Evolutionary conservation across 2,113 vertebrate genomes (phyloP).

Genomic region (Phalacrocorax pelagicus): DNA sequence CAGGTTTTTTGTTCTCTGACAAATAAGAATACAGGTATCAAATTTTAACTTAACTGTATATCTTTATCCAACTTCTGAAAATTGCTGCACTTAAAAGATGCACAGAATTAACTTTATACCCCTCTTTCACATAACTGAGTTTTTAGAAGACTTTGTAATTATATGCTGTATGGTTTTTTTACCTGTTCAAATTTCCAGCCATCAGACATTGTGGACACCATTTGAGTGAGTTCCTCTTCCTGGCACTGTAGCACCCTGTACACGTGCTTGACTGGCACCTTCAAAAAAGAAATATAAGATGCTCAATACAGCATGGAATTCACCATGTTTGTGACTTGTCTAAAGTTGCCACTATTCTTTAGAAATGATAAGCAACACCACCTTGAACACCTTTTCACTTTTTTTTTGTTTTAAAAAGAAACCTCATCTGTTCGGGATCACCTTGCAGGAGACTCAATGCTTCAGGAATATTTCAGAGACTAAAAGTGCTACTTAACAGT

Average conservation of each 20-base stretch:
- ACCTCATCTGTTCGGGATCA: not conserved
- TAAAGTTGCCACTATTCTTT: not conserved
- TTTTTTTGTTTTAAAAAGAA: not conserved
- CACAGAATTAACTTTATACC: not conserved
- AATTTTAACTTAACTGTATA: not conserved
- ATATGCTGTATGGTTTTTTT: not conserved
- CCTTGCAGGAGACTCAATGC: not conserved
- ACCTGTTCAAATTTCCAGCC: constrained; percentile 99
- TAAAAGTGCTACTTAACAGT: not conserved
- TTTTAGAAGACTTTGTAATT: not conserved
- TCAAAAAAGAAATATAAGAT: not conserved
- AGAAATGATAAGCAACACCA: not conserved
- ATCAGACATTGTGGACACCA: constrained; percentile 99
- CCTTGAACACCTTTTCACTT: not conserved
- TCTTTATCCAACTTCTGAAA: not conserved
- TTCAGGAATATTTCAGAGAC: not conserved
- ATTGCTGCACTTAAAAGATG: not conserved
- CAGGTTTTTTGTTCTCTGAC: not conserved
- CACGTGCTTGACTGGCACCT: constrained; percentile 96
- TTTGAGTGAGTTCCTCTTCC: constrained; percentile 97
- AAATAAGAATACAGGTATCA: not conserved
- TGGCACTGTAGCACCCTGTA: constrained; percentile 98
- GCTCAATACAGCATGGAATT: not conserved
- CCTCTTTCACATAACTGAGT: not conserved
- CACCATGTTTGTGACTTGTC: not conserved